phyloP scores from a whole-genome alignment of 2,888 invertebrate species.

The Sialis fuliginosa region DNA sequence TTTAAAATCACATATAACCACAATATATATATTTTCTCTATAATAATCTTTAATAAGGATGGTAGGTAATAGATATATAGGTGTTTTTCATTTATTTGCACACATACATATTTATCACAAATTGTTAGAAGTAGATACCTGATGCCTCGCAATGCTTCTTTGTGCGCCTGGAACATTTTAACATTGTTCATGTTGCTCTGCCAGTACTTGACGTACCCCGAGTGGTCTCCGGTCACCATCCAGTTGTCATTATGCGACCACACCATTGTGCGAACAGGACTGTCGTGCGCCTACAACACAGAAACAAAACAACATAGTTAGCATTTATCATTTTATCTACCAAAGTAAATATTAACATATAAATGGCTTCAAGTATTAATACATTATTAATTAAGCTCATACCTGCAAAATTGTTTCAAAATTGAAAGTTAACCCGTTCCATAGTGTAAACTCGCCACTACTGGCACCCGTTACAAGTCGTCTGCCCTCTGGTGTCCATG shows the following conservation, averaged over 20 bases:
- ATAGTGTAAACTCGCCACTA: constrained; percentile 97
- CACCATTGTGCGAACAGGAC: constrained; percentile 96
- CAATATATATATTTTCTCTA: no score
- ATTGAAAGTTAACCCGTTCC: constrained; percentile 99
- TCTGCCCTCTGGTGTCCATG: constrained; percentile 98
- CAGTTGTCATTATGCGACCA: constrained; percentile 99
- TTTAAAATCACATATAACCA: background rate
- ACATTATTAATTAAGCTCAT: background rate
- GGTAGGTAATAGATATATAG: no score
- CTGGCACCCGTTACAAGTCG: constrained; percentile 96
- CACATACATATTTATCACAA: no score
- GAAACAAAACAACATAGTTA: no score
- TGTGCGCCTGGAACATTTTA: constrained; percentile 99
- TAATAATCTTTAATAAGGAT: no score
- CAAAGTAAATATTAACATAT: background rate
- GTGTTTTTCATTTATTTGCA: no score
- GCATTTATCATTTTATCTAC: no score
- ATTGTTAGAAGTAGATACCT: constrained; percentile 39
- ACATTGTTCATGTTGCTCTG: constrained; percentile 99
- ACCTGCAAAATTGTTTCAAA: constrained; percentile 99
- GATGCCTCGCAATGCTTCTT: constrained; percentile 97
- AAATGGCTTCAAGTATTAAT: background rate
- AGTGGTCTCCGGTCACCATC: constrained; percentile 99
- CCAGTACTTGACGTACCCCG: constrained; percentile 99
- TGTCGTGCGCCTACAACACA: constrained; percentile 83